Percentiles rank a stretch among this genome's conserved stretches.
phyloP scores from a whole-genome alignment of 2,888 invertebrate genomes.

The Diachrysia chrysitis region DNA sequence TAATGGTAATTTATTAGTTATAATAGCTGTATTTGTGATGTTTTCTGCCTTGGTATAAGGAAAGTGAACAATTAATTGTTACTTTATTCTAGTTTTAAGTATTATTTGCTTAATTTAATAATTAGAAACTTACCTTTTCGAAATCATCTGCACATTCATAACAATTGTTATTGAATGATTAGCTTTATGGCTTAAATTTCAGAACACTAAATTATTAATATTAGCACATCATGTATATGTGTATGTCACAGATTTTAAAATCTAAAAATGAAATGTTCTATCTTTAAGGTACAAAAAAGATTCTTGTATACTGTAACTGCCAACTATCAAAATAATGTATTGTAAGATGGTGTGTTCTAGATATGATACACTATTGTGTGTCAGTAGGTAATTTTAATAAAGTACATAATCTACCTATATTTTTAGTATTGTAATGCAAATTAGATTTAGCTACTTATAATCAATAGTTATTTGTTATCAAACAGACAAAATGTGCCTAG shows the following conservation, averaged over 20 bases:
- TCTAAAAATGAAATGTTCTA: background rate
- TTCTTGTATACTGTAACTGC: background rate
- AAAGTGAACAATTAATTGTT: too few relatives aligned
- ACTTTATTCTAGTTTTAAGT: background rate
- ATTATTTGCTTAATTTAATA: background rate
- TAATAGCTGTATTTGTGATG: background rate
- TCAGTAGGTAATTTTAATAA: background rate
- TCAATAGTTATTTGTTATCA: background rate
- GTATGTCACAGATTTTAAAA: background rate
- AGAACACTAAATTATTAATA: background rate
- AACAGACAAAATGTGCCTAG: constrained; percentile 1
- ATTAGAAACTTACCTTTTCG: background rate
- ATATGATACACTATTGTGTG: background rate
- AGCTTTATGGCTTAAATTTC: background rate
- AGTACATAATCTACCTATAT: background rate
- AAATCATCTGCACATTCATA: background rate
- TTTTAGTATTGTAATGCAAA: background rate
- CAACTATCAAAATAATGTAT: background rate
- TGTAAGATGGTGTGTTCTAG: background rate
- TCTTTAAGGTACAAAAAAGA: background rate
- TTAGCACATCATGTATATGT: too few relatives aligned
- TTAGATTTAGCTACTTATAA: background rate
- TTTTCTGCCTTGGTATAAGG: background rate
- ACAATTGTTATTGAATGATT: too few relatives aligned
- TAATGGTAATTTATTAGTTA: background rate